phyloP scores from a whole-genome alignment of 1,140 invertebrate species.

The Tachypleus tridentatus region DNA sequence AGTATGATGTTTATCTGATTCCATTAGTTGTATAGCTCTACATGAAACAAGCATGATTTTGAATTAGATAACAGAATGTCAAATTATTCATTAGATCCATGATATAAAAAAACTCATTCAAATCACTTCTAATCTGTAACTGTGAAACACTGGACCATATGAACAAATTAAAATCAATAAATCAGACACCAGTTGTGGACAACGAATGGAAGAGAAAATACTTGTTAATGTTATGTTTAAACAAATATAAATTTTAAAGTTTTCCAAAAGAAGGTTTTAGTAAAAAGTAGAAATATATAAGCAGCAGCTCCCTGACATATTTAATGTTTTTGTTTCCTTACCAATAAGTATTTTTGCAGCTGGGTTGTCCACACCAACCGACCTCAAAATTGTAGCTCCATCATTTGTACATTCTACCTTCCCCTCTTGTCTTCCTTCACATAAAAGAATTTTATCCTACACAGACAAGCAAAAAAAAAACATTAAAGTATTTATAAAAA shows the following conservation, averaged over 20 bases:
- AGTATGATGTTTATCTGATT: too few relatives aligned
- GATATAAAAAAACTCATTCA: too few relatives aligned
- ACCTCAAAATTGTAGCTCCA: slow-evolving; percentile 95
- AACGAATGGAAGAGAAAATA: not conserved
- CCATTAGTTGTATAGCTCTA: too few relatives aligned
- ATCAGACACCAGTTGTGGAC: not conserved
- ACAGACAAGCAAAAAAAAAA: not conserved
- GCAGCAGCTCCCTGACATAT: too few relatives aligned
- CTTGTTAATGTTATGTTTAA: not conserved
- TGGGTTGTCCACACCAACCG: slow-evolving; percentile 96
- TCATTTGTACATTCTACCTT: slow-evolving; percentile 96
- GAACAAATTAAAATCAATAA: slow-evolving; percentile 3
- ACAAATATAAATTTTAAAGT: too few relatives aligned
- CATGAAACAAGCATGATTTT: too few relatives aligned
- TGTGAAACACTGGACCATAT: not conserved
- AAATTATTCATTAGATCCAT: too few relatives aligned
- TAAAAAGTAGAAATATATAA: too few relatives aligned
- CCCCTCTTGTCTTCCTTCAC: slow-evolving; percentile 63
- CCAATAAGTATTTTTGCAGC: slow-evolving; percentile 93
- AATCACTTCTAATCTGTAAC: not conserved
- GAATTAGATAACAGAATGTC: too few relatives aligned
- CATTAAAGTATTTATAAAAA: too few relatives aligned
- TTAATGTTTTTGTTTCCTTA: slow-evolving; percentile 24
- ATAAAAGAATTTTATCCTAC: slow-evolving; percentile 90
- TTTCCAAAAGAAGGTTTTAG: too few relatives aligned